Conservation (phyloP, 2,888 invertebrate species). For the Oxyteleia sp. region DNA sequence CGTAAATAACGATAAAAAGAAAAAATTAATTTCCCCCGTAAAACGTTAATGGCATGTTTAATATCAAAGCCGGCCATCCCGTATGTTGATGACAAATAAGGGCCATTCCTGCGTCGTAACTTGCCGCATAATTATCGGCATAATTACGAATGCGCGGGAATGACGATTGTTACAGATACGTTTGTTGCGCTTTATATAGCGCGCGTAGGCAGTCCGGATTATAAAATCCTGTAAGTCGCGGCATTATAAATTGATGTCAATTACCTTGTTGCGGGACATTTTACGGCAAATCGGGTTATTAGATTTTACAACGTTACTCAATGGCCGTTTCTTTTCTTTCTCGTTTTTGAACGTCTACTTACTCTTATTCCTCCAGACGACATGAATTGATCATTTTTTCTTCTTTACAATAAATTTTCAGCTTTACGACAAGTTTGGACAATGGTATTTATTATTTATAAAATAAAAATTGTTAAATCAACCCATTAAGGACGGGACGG, state of each 20-base stretch:
- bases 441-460: no score
- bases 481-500: no score
- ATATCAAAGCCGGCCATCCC: neutral
- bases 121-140: slow-evolving; percentile 32
- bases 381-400: neutral
- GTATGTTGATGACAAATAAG: slow-evolving; percentile 54
- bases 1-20: slow-evolving; percentile 7
- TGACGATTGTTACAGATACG: slow-evolving; percentile 56
- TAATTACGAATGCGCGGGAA: slow-evolving; percentile 30
- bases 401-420: no score
- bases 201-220: slow-evolving; percentile 49
- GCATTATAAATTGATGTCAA: slow-evolving; percentile 58
- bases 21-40: slow-evolving; percentile 31
- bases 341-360: neutral
- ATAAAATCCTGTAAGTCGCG: slow-evolving; percentile 61
- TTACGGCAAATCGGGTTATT: slow-evolving; percentile 56
- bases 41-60: slow-evolving; percentile 23
- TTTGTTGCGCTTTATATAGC: slow-evolving; percentile 60
- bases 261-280: slow-evolving; percentile 56
- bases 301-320: slow-evolving; percentile 46
- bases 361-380: neutral
- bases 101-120: slow-evolving; percentile 33
- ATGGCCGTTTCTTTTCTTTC: slow-evolving; percentile 1
- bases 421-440: no score
- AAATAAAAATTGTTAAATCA: no score